phyloP scores from a whole-genome alignment of 2,113 vertebrate genomes.

The Azemiops feae region DNA sequence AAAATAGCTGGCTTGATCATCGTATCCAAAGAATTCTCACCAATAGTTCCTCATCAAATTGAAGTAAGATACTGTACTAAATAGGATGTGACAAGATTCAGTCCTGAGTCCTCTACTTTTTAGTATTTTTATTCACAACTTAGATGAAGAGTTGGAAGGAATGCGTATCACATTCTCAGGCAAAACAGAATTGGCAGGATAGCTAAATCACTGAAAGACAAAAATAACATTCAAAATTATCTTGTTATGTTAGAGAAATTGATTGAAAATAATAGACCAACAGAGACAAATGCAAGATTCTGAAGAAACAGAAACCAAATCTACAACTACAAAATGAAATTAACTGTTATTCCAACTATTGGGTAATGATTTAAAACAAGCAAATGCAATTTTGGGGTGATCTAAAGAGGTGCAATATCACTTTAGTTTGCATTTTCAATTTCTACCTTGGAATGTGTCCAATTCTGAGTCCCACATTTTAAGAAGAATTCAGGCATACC shows the following conservation, averaged over 20 bases:
- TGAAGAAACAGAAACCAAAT: not conserved
- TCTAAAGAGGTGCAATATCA: not conserved
- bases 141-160: not conserved
- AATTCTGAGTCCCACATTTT: not conserved
- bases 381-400: not conserved
- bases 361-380: not conserved
- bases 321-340: not conserved
- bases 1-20: not conserved
- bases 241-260: not conserved
- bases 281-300: not conserved
- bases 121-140: not conserved
- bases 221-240: not conserved
- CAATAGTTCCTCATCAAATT: not conserved
- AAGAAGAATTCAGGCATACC: not conserved
- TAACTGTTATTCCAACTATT: not conserved
- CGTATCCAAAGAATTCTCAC: not conserved
- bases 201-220: not conserved
- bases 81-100: not conserved
- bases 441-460: not conserved
- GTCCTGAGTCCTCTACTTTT: not conserved
- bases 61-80: not conserved
- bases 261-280: not conserved
- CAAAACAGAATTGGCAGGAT: not conserved
- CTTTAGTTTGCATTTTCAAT: not conserved
- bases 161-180: not conserved